These are phyloP conservation scores for Ahaetulla prasina DNA, from an alignment of 2,113 vertebrate genomes.

Conservation along the genomic window DNA sequence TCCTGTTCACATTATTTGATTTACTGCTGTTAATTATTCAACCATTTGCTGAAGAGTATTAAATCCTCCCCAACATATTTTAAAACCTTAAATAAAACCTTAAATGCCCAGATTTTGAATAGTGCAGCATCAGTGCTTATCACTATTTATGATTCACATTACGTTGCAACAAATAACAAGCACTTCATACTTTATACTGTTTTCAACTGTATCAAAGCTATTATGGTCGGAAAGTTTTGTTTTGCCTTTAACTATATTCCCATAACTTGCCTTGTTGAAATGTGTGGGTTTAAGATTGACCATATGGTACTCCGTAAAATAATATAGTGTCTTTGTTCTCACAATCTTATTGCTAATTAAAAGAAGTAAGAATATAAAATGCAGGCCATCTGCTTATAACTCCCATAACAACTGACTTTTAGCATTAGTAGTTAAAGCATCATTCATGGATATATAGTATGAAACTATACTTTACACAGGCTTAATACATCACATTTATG, in stretches of 20 bases:
- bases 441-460: neutral
- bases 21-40: conserved; percentile 53
- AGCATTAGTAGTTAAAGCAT: neutral
- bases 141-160: conserved; percentile 20
- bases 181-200: conserved; percentile 40
- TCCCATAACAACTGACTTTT: neutral
- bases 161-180: conserved; percentile 15
- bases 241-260: conserved; percentile 32
- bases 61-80: conserved; percentile 38
- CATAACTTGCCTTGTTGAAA: conserved; percentile 9
- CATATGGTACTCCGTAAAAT: neutral
- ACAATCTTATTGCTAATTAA: neutral
- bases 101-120: conserved; percentile 35
- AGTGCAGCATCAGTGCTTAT: neutral
- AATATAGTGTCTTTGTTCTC: neutral
- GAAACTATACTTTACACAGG: neutral
- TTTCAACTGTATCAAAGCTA: conserved; percentile 38
- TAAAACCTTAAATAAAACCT: conserved; percentile 41
- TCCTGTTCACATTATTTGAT: conserved; percentile 41
- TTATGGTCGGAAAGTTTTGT: conserved; percentile 42
- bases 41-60: conserved; percentile 45
- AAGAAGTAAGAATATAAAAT: neutral
- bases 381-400: neutral
- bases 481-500: neutral
- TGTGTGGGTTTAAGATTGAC: neutral